These are phyloP conservation scores for Cerastis leucographa DNA, from an alignment of 2,888 invertebrate species.

Conservation along the genomic window DNA sequence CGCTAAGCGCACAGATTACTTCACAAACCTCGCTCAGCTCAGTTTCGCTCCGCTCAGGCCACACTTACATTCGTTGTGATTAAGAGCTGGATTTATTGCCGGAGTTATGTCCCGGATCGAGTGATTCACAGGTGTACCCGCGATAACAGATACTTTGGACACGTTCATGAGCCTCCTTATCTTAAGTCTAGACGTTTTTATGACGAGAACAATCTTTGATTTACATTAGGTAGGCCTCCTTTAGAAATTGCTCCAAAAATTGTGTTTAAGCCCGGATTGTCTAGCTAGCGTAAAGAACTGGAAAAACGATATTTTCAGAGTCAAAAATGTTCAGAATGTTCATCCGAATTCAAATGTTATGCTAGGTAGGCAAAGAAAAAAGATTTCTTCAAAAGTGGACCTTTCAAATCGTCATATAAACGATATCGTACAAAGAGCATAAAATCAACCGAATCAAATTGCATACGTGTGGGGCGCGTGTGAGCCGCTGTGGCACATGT, in stretches of 20 bases:
- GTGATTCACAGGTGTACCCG: conserved; percentile 43
- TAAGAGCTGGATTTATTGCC: conserved; percentile 42
- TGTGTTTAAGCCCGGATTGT: background rate
- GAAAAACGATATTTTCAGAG: background rate
- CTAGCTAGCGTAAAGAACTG: background rate
- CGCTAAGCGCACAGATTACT: conserved; percentile 1
- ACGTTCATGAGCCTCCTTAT: conserved; percentile 29
- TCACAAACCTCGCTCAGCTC: background rate
- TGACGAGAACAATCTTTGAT: conserved; percentile 13
- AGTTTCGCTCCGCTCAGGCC: background rate
- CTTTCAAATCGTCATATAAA: conserved; percentile 16
- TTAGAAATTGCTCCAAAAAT: background rate
- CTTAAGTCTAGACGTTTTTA: conserved; percentile 35
- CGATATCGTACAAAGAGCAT: background rate
- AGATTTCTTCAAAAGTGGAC: background rate
- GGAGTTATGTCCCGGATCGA: conserved; percentile 35
- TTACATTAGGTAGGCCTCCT: background rate
- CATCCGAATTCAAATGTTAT: background rate
- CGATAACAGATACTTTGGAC: conserved; percentile 38
- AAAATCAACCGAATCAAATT: conserved; percentile 13
- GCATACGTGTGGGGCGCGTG: background rate
- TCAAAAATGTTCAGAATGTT: background rate
- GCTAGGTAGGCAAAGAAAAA: conserved; percentile 2
- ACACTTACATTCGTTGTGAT: conserved; percentile 33
- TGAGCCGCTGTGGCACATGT: background rate